Percentiles rank a stretch among this genome's conserved stretches.
Evolutionary conservation across 1,140 invertebrate genomes (phyloP).

Genomic region (Paraescarpia echinospica): DNA sequence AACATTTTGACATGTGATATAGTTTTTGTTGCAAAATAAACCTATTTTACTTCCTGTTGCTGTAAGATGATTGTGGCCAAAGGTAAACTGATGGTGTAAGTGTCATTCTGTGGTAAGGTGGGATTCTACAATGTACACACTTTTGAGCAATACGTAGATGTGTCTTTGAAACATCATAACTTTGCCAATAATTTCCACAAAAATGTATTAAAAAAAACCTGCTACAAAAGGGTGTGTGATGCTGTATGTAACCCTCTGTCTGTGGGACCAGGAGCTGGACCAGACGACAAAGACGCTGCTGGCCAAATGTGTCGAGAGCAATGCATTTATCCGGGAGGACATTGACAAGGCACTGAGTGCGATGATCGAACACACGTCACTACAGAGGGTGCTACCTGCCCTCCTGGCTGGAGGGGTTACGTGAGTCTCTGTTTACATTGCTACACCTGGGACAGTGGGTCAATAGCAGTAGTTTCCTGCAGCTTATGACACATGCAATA

Average conservation of each 20-base stretch:
- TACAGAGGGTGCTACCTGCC: constrained; percentile 58
- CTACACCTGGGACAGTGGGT: too few species aligned
- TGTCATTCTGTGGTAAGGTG: too few species aligned
- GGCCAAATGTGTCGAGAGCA: constrained; percentile 86
- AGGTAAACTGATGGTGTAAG: neutral
- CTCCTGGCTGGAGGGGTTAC: neutral
- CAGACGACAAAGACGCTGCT: constrained; percentile 78
- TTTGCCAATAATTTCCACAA: neutral
- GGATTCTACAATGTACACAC: neutral
- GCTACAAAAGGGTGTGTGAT: neutral
- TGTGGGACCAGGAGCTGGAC: constrained; percentile 73
- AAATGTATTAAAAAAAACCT: neutral
- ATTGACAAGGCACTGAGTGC: constrained; percentile 77
- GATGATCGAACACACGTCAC: constrained; percentile 68
- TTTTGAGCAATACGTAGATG: neutral
- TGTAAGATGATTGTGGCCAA: neutral
- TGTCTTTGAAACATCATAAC: neutral
- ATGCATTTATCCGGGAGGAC: constrained; percentile 86
- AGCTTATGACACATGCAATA: too few species aligned
- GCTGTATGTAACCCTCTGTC: neutral
- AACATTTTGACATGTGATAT: neutral
- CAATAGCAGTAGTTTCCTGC: too few species aligned
- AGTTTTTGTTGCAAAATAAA: neutral
- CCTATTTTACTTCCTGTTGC: neutral
- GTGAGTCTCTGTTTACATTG: neutral